Base-by-base conservation (phyloP, 1,140 invertebrate species). In the Cyrtorhinus lividipennis region DNA sequence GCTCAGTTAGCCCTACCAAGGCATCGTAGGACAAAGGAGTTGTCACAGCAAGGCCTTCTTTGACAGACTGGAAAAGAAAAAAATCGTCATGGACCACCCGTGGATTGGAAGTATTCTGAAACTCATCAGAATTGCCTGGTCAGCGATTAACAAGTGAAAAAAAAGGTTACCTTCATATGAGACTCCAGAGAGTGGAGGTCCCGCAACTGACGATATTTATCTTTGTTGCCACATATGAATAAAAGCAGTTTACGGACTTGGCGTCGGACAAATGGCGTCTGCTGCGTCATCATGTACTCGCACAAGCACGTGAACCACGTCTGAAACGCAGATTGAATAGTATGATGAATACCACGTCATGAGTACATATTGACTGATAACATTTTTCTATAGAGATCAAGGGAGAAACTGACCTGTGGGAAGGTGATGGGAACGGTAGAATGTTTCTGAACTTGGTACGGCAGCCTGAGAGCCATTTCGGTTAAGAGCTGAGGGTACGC, bases 261-360 rank as follows among this genome's bases (percentile, higher is more conserved):
- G 62, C 87, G 75, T 60, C 85, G 74, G 1, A 87, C 79, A 53
- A 88, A 80, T 3, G 87, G 82, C 66, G 86, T 88, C 74, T 92
- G 82, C 71, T 86, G 82, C 13, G 89, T 88, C 87, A 97, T 94
- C 89, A 97, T 94, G 71, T 96, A 98, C 72, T 98, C 94, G 73
- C 94, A 96, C 0, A 98, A 79, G 67, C 83, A 81, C 57, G 83
- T 81, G 65, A 84, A 84, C 90, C 90, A 93, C 0, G 77, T 76
- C 67, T 78, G 73, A 59, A 68, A 62, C 13, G 22, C 8, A 20
- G 1, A 38, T n/a, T n/a, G 24, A 15, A 62, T 5, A 62, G 63
- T 18, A 58, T 12, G 58, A 57, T 62, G 20, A 57, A 53, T 45
- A 68, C 44, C 38, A 10, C 22, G 61, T 56, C n/a, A 30, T 27